Base-by-base conservation (phyloP, 2,113 vertebrate genomes). In the Aythya baeri region DNA sequence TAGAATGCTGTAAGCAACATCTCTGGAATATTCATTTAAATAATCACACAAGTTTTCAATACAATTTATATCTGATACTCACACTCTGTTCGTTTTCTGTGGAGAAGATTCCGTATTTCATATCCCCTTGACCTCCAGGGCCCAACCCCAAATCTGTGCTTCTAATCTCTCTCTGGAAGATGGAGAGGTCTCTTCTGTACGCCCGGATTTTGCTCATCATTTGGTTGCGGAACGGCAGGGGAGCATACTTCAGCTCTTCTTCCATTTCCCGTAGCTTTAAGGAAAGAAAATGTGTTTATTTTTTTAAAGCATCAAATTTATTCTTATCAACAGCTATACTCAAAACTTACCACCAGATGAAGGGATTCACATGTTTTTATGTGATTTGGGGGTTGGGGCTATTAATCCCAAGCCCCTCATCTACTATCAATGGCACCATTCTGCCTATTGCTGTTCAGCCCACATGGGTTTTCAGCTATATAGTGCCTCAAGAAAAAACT, bases 201-300 rank as follows among this genome's bases (percentile, higher is more conserved):
- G 98, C 95, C 27, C 99, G 98, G 55, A 99, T 90, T 97, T 99
- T 99, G 86, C 98, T 98, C 80, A 98, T 98, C 99, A 99, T 99
- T 34, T 98, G 95, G 80, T 98, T 99, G 63, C 98, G 97, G 96
- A 98, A 99, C 36, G 99, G 96, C 5, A 97, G 43, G 1, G 99
- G 99, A 31, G 99, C 99, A 0, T 95, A 96, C 13, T 98, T 98
- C 89, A 99, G 94, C 89, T 99, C 99, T 65, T 99, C 98, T 66
- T 99, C 99, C 99, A 99, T 99, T 59, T 98, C 99, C 89, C 97
- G 98, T 71, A 99, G 96, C 99, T 99, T 27, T 52, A 96, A 96
- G 2, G 13, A 32, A 67, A 96, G 67, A 96, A 88, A 66, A 66
- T 0, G 4, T 8, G 3, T 6, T 95, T 49, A 55, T 8, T 34